A percentile compares a stretch with the other conserved stretches of the same genome.
Conservation (phyloP, 2,113 vertebrate genomes). For the Hystrix cristata region DNA sequence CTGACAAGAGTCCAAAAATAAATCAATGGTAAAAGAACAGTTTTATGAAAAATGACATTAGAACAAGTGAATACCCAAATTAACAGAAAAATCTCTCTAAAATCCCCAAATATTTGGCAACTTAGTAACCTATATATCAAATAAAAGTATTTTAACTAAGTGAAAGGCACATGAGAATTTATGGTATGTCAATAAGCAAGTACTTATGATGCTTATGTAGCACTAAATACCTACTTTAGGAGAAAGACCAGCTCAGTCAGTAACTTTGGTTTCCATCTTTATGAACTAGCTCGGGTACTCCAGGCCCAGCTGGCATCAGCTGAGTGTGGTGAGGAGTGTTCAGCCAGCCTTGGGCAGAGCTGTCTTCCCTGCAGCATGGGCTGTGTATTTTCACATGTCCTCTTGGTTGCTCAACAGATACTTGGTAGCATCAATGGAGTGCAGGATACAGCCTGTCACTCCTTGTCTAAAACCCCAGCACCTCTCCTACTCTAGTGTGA, state of each 20-base stretch:
- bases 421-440: neutral
- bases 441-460: neutral
- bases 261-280: neutral
- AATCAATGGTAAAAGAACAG: neutral
- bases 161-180: neutral
- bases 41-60: constrained; percentile 24
- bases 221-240: neutral
- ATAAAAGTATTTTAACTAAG: neutral
- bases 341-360: too few species aligned
- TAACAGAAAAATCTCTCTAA: neutral
- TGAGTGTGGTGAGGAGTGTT: neutral
- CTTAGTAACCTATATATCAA: neutral
- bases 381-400: neutral
- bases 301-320: neutral
- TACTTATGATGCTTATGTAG: neutral
- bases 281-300: neutral
- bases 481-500: neutral
- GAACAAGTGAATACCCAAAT: neutral
- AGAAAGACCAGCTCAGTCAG: neutral
- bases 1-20: neutral
- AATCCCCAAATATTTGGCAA: neutral
- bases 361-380: too few species aligned
- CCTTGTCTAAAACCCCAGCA: neutral
- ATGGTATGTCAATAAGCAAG: neutral
- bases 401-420: neutral